Evolutionary conservation across 2,888 invertebrate genomes (phyloP).

Genomic region (Eristalis intricaria): DNA sequence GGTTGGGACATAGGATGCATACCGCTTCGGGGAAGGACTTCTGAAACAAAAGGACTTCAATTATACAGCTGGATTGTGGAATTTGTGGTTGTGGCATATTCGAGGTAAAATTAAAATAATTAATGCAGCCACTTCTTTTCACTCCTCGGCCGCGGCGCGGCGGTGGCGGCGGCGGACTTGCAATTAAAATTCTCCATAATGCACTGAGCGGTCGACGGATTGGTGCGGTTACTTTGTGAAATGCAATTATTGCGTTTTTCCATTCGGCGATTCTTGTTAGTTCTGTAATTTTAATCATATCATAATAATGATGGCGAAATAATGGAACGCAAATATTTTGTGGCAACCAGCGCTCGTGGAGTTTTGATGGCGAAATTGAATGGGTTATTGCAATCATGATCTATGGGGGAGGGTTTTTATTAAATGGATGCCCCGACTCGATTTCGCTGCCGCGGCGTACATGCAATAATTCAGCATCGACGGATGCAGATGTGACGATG

Average conservation of each 20-base stretch:
- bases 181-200: constrained; percentile 63
- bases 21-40: constrained; percentile 1
- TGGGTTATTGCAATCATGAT: background rate
- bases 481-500: background rate
- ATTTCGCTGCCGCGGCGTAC: background rate
- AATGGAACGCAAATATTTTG: constrained; percentile 63
- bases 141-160: constrained; percentile 36
- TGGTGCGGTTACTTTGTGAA: constrained; percentile 56
- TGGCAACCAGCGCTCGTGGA: background rate
- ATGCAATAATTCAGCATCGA: background rate
- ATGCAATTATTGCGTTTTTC: constrained; percentile 59
- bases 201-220: constrained; percentile 43
- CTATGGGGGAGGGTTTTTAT: background rate
- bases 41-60: constrained; percentile 52
- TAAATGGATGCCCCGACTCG: background rate
- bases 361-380: constrained; percentile 8
- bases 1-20: background rate
- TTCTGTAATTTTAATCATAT: constrained; percentile 64
- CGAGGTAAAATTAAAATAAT: constrained; percentile 64
- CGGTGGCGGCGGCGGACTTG: background rate
- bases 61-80: constrained; percentile 41
- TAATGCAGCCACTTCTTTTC: constrained; percentile 61
- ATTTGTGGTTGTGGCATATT: constrained; percentile 43
- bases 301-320: constrained; percentile 57
- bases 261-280: constrained; percentile 35